Evolutionary conservation across 2,113 vertebrate genomes (phyloP).

Genomic region (Rhadina sibilatrix): DNA sequence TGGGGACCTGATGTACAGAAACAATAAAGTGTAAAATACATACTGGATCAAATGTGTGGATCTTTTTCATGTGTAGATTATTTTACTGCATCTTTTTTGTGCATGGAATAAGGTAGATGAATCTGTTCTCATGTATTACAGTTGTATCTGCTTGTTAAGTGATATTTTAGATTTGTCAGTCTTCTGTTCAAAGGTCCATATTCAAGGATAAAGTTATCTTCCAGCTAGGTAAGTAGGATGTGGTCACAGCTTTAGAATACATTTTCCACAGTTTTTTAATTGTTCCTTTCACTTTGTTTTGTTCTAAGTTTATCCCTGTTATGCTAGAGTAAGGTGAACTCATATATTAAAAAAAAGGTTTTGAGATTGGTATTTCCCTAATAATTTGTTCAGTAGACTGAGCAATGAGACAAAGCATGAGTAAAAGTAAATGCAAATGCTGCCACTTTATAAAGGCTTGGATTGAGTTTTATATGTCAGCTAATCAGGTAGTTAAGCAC

Average conservation of each 20-base stretch:
- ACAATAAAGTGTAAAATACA: conserved; percentile 45
- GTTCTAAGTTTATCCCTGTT: background rate
- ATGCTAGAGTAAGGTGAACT: background rate
- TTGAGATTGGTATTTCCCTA: background rate
- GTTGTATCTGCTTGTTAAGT: background rate
- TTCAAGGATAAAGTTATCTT: background rate
- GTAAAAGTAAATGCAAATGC: background rate
- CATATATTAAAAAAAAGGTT: background rate
- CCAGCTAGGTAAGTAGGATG: background rate
- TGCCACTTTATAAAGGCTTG: background rate
- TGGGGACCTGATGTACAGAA: conserved; percentile 6
- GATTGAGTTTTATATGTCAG: background rate
- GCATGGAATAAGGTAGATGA: background rate
- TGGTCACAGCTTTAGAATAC: background rate
- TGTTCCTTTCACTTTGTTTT: background rate
- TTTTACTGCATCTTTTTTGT: background rate
- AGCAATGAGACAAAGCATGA: background rate
- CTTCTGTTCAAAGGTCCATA: background rate
- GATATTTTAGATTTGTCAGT: background rate
- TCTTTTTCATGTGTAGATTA: background rate
- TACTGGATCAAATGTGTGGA: background rate
- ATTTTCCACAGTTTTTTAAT: background rate
- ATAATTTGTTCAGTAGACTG: background rate
- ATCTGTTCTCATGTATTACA: background rate
- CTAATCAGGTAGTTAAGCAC: background rate